Percentiles rank a stretch among this genome's conserved stretches.
Conservation (phyloP, 1,140 invertebrate species). For the Helicoverpa zea region DNA sequence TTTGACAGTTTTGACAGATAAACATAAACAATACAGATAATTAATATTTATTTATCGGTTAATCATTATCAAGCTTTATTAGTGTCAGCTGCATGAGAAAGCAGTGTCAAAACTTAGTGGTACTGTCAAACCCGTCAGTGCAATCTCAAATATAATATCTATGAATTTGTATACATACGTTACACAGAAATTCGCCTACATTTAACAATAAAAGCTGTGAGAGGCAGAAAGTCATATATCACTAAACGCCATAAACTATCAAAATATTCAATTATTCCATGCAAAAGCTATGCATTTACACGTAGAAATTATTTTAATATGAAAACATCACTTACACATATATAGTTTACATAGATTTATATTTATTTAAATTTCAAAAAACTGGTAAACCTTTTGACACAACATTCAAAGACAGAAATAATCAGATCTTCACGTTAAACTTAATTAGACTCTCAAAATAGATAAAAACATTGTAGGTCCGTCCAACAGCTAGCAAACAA, state of each 20-base stretch:
- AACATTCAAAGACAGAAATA: slow-evolving; percentile 47
- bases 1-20: slow-evolving; percentile 15
- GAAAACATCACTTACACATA: slow-evolving; percentile 50
- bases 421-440: slow-evolving; percentile 61
- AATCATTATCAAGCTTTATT: too few species aligned
- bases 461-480: slow-evolving; percentile 57
- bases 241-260: slow-evolving; percentile 49
- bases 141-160: neutral
- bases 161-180: slow-evolving; percentile 28
- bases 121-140: slow-evolving; percentile 12
- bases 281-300: slow-evolving; percentile 63
- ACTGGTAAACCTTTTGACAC: slow-evolving; percentile 40
- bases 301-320: slow-evolving; percentile 53
- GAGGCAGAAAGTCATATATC: slow-evolving; percentile 65
- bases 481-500: slow-evolving; percentile 30
- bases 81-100: neutral
- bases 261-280: slow-evolving; percentile 51
- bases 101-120: neutral
- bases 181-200: slow-evolving; percentile 46
- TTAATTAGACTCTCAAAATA: slow-evolving; percentile 67
- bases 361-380: slow-evolving; percentile 19
- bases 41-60: neutral
- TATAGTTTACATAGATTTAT: slow-evolving; percentile 45
- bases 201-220: slow-evolving; percentile 62
- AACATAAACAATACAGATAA: neutral